These are phyloP conservation scores for Sitta europaea DNA, from an alignment of 2,113 vertebrate species.

Conservation along the genomic window DNA sequence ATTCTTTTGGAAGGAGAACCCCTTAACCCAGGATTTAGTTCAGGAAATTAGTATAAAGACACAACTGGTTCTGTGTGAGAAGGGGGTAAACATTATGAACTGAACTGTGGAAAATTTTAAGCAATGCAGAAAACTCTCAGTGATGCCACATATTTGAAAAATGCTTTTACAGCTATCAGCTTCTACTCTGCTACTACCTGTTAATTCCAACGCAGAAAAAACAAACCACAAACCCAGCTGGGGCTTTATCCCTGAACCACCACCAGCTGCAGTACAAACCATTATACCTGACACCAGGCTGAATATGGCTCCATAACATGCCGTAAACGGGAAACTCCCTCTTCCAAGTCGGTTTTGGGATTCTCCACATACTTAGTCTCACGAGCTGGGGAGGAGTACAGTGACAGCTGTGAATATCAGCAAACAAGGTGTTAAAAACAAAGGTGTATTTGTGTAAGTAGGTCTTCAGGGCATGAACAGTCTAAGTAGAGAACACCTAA, in stretches of 20 bases:
- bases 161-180: background rate
- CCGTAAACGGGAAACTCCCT: slow-evolving; percentile 78
- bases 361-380: slow-evolving; percentile 73
- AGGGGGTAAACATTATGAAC: background rate
- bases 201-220: background rate
- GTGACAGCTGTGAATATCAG: slow-evolving; percentile 80
- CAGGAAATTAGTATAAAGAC: background rate
- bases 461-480: slow-evolving; percentile 24
- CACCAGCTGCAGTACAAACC: background rate
- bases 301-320: slow-evolving; percentile 78
- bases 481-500: background rate
- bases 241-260: background rate
- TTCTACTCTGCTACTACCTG: background rate
- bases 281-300: slow-evolving; percentile 82
- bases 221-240: background rate
- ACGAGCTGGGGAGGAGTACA: slow-evolving; percentile 80
- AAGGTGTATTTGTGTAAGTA: background rate
- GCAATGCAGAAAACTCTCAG: background rate
- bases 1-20: background rate
- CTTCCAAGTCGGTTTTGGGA: slow-evolving; percentile 76
- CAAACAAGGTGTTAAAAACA: slow-evolving; percentile 56
- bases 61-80: background rate
- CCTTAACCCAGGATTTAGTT: background rate
- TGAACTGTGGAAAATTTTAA: background rate
- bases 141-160: background rate